Evolutionary conservation across 2,797 vertebrate species (phyloP), one percentile per base, ranked within the genome.

Genomic region (Cirrhinus molitorella): DNA sequence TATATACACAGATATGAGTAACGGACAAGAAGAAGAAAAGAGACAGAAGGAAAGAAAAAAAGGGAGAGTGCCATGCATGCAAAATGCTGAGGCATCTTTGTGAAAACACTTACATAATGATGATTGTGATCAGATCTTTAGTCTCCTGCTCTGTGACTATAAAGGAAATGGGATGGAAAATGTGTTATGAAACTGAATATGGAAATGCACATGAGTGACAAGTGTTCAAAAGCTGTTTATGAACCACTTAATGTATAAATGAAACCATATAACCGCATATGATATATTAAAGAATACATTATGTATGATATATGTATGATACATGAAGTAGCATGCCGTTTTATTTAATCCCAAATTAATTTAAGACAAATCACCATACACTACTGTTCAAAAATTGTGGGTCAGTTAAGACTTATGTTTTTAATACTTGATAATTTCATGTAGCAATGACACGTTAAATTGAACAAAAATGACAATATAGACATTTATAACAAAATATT

Each of bases 111-210:
- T 97, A 97, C 97, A 99, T 45, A 45, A 45, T 98, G 96, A 97
- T 96, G 93, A 96, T 97, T 98, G 96, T 97, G 96, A 97, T 97
- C 96, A 96, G 96, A 94, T 95, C 94, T 93, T 96, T 96, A 96
- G 93, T 96, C 92, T 97, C 96, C 95, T 98, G 96, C 92, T 97
- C 96, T 94, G 94, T 95, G 95, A 97, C 96, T 94, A 89, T 90
- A 90, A 96, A 96, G 96, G 94, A 96, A 95, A 95, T 95, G 95
- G 96, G 95, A 94, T 96, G 97, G 94, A 96, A 91, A 93, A 91
- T 86, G 91, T 89, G 88, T 93, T 91, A n/a, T n/a, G n/a, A 94
- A 66, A 80, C 86, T 91, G 67, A 91, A 93, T 93, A 93, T 74
- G 88, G 85, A 79, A 77, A 66, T 83, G 90, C 88, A 90, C 80